Percentiles rank a stretch among this genome's conserved stretches.
phyloP scores from a whole-genome alignment of 2,113 vertebrate genomes.

The Struthio camelus region DNA sequence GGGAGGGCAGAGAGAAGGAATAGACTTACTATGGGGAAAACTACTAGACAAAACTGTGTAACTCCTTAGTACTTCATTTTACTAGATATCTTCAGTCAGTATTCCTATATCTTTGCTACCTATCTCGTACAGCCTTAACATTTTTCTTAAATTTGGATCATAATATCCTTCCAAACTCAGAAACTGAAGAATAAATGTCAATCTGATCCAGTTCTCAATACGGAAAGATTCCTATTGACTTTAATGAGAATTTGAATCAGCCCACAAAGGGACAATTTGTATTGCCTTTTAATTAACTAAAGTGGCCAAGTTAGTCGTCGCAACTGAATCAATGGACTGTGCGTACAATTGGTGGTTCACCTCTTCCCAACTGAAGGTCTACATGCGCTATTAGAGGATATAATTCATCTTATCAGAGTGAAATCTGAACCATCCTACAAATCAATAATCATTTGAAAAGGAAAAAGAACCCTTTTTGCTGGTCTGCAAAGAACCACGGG shows the following conservation, averaged over 20 bases:
- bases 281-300: slow-evolving; percentile 38
- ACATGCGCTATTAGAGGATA: neutral
- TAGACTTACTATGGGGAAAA: neutral
- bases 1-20: neutral
- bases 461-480: neutral
- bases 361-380: neutral
- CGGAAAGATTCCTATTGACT: neutral
- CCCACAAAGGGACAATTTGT: neutral
- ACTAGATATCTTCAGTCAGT: neutral
- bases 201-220: neutral
- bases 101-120: neutral
- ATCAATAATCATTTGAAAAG: slow-evolving; percentile 45
- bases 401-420: slow-evolving; percentile 10
- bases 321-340: neutral
- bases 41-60: neutral
- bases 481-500: neutral
- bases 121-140: neutral
- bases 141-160: neutral
- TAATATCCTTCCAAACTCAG: neutral
- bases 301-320: slow-evolving; percentile 8
- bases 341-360: neutral
- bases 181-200: neutral
- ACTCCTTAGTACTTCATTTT: neutral
- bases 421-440: neutral
- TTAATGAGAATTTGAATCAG: neutral